Percentiles rank a stretch among this genome's conserved stretches.
Evolutionary conservation across 2,888 invertebrate species (phyloP).

Genomic region (Hirtodrosophila duncani): DNA sequence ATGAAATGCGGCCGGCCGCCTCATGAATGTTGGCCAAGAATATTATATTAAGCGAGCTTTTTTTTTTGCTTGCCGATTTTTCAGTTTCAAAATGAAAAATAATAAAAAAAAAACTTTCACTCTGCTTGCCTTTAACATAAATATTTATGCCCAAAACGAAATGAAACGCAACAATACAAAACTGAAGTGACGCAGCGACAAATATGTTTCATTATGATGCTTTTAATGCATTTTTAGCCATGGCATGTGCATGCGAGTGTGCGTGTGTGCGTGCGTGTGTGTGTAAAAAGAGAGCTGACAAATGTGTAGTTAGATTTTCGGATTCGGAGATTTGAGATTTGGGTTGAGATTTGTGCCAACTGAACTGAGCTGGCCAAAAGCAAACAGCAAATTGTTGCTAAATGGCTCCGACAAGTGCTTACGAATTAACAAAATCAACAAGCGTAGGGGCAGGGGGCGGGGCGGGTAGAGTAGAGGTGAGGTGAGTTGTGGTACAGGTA

Average conservation of each 20-base stretch:
- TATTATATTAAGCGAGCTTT: conserved; percentile 29
- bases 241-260: conserved; percentile 5
- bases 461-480: no score
- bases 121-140: conserved; percentile 64
- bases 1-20: conserved; percentile 8
- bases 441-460: no score
- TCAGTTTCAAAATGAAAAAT: conserved; percentile 32
- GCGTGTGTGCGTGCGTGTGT: conserved; percentile 12
- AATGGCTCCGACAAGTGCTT: conserved; percentile 50
- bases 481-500: no score
- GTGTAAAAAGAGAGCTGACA: conserved; percentile 5
- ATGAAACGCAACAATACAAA: conserved; percentile 13
- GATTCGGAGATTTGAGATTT: conserved; percentile 16
- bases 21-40: conserved; percentile 43
- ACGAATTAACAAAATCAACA: conserved; percentile 54
- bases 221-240: conserved; percentile 13
- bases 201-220: conserved; percentile 24
- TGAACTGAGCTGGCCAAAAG: conserved; percentile 24
- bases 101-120: conserved; percentile 58
- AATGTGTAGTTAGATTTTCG: conserved; percentile 20
- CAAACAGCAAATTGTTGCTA: conserved; percentile 41
- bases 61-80: conserved; percentile 15
- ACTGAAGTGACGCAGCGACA: conserved; percentile 19
- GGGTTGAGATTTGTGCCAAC: conserved; percentile 7
- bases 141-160: conserved; percentile 64